phyloP scores from a whole-genome alignment of 1,140 invertebrate species.

The Plodia interpunctella region DNA sequence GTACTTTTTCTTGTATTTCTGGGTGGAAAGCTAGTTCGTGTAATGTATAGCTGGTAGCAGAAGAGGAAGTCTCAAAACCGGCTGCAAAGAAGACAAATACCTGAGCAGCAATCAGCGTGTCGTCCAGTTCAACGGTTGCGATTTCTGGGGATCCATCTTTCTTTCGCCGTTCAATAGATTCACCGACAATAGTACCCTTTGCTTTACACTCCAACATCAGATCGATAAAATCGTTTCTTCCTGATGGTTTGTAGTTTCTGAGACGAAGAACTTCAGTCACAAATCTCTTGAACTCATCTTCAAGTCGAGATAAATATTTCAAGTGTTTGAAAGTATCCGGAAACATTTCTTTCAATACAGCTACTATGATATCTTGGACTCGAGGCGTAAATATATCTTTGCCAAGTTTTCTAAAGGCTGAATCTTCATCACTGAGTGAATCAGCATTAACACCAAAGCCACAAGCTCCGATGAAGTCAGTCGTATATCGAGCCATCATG shows the following conservation, averaged over 20 bases:
- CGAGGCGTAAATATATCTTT: slow-evolving; percentile 48
- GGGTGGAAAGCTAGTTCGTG: slow-evolving; percentile 78
- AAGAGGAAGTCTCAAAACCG: slow-evolving; percentile 80
- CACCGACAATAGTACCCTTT: slow-evolving; percentile 48
- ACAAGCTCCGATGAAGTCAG: slow-evolving; percentile 74
- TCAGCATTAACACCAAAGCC: slow-evolving; percentile 62
- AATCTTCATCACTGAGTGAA: slow-evolving; percentile 53
- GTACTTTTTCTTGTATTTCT: slow-evolving; percentile 77
- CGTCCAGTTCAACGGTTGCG: slow-evolving; percentile 39
- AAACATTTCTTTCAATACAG: slow-evolving; percentile 37
- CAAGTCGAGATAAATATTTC: slow-evolving; percentile 27
- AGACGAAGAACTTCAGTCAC: slow-evolving; percentile 36
- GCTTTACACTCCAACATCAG: slow-evolving; percentile 76
- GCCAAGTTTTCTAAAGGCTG: slow-evolving; percentile 53
- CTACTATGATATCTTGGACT: slow-evolving; percentile 14
- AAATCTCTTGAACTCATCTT: slow-evolving; percentile 31
- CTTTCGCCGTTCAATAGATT: slow-evolving; percentile 65
- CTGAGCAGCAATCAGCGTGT: slow-evolving; percentile 68
- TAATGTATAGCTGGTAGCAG: slow-evolving; percentile 72
- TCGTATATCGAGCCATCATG: slow-evolving; percentile 65
- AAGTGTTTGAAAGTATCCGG: slow-evolving; percentile 35
- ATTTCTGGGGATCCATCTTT: slow-evolving; percentile 34
- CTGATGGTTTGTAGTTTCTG: slow-evolving; percentile 40
- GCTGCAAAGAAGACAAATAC: slow-evolving; percentile 79
- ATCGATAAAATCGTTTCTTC: slow-evolving; percentile 78